These are phyloP conservation scores for Chirona hameri DNA, from an alignment of 2,888 invertebrate species.

Conservation along the genomic window DNA sequence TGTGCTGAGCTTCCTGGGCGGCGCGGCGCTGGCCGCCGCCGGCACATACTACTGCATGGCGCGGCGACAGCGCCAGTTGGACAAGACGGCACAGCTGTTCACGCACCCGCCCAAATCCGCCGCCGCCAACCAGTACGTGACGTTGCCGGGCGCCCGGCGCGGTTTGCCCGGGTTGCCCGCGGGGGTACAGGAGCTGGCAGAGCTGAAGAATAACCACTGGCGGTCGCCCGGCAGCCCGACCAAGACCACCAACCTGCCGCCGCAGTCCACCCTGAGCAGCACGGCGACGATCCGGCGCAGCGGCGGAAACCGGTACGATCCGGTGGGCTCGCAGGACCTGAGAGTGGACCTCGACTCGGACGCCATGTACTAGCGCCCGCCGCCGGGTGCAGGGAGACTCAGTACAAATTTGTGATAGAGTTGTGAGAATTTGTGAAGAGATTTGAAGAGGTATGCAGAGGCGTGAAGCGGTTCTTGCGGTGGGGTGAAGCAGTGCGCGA, in stretches of 20 bases:
- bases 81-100: not conserved
- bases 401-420: slow-evolving; percentile 3
- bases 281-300: slow-evolving; percentile 2
- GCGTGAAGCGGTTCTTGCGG: no score
- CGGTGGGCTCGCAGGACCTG: not conserved
- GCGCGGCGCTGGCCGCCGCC: not conserved
- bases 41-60: not conserved
- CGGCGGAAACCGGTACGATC: not conserved
- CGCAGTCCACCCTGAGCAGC: not conserved
- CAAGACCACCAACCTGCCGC: not conserved
- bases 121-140: not conserved
- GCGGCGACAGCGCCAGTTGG: not conserved
- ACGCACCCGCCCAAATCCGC: not conserved
- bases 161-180: no score
- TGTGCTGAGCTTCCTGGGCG: not conserved
- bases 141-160: not conserved
- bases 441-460: no score
- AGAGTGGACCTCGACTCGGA: not conserved
- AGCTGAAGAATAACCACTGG: not conserved
- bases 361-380: not conserved
- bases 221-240: not conserved
- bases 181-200: not conserved
- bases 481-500: no score
- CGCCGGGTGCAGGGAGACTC: not conserved
- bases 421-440: not conserved